Percentiles rank a stretch among this genome's conserved stretches.
Conservation (phyloP, 1,140 invertebrate species). For the Hyphantria cunea region DNA sequence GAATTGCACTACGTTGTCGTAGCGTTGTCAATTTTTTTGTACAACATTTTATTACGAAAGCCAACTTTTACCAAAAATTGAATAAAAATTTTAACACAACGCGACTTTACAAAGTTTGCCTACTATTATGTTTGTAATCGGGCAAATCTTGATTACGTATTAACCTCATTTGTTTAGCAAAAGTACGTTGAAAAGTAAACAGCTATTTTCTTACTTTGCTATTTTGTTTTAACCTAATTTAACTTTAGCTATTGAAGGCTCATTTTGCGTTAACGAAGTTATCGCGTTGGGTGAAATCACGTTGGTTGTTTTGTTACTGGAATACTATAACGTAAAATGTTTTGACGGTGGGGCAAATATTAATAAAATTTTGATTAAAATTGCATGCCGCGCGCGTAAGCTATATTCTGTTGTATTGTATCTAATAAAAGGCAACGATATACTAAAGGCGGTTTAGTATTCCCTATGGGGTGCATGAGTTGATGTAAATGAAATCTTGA, state of each 20-base stretch:
- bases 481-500: too few relatives aligned
- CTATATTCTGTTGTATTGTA: conserved; percentile 9
- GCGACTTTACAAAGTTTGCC: conserved; percentile 3
- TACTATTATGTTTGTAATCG: conserved; percentile 25
- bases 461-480: background rate
- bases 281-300: conserved; percentile 39
- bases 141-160: conserved; percentile 30
- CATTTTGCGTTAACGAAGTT: conserved; percentile 61
- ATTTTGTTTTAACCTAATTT: conserved; percentile 63
- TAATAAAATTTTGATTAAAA: conserved; percentile 31
- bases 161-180: conserved; percentile 30
- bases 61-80: too few relatives aligned
- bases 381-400: conserved; percentile 6
- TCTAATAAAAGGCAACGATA: conserved; percentile 7
- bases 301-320: conserved; percentile 26
- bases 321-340: conserved; percentile 24
- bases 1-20: too few relatives aligned
- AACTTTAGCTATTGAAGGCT: conserved; percentile 64
- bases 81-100: conserved; percentile 8
- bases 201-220: conserved; percentile 46
- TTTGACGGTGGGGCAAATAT: conserved; percentile 16
- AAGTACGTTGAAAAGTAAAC: conserved; percentile 39
- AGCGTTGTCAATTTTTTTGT: too few relatives aligned
- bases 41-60: too few relatives aligned
- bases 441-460: conserved; percentile 13